Conservation (phyloP, 2,888 invertebrate genomes). For the Gymnocheta viridis region DNA sequence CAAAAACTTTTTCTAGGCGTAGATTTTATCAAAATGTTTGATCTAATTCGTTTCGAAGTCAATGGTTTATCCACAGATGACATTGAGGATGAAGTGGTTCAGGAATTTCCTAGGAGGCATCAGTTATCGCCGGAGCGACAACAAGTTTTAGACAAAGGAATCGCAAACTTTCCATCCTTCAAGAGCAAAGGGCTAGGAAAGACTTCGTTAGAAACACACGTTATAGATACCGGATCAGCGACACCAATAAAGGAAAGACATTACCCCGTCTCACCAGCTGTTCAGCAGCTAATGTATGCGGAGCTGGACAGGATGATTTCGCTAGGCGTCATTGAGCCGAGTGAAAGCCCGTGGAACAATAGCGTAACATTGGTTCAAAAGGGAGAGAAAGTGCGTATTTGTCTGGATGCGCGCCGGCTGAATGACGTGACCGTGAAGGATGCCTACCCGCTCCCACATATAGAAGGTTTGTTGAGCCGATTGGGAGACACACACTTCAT, state of each 20-base stretch:
- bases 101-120: not conserved
- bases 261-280: conserved; percentile 63
- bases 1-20: conserved; percentile 40
- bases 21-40: conserved; percentile 22
- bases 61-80: not conserved
- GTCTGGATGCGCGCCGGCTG: conserved; percentile 49
- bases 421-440: too few species aligned
- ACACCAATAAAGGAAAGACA: conserved; percentile 59
- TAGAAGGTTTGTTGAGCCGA: conserved; percentile 61
- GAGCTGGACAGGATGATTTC: conserved; percentile 75
- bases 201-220: not conserved
- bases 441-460: conserved; percentile 40
- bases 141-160: not conserved
- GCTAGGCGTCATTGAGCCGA: too few species aligned
- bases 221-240: conserved; percentile 29
- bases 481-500: conserved; percentile 57
- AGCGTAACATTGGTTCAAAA: conserved; percentile 39
- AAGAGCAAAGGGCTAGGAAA: not conserved
- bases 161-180: not conserved
- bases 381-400: conserved; percentile 6
- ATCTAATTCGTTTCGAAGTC: not conserved
- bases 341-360: too few species aligned
- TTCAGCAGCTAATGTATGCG: conserved; percentile 55
- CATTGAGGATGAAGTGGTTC: not conserved
- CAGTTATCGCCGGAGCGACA: not conserved